Percentiles rank a stretch among this genome's conserved stretches.
Conservation (phyloP, 2,888 invertebrate species). For the Tiphia femorata region DNA sequence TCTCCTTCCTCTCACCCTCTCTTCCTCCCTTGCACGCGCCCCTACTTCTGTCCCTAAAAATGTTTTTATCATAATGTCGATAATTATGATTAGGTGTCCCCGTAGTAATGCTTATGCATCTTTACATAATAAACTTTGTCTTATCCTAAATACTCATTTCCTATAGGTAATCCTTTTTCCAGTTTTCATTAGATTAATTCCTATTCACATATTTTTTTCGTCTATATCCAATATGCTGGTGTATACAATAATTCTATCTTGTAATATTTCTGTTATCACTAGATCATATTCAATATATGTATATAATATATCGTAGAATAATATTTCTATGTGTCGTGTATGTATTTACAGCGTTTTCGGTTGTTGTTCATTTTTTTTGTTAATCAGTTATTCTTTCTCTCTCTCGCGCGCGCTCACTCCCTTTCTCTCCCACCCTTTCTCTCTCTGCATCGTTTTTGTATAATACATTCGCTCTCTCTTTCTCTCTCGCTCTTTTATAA, state of each 20-base stretch:
- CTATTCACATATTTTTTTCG: slow-evolving; percentile 61
- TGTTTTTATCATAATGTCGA: slow-evolving; percentile 44
- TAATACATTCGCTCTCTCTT: slow-evolving; percentile 18
- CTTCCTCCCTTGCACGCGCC: slow-evolving; percentile 33
- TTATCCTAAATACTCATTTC: slow-evolving; percentile 56
- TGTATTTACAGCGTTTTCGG: slow-evolving; percentile 61
- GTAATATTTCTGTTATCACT: slow-evolving; percentile 52
- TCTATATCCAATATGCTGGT: slow-evolving; percentile 63
- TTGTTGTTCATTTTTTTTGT: slow-evolving; percentile 40
- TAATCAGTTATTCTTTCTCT: slow-evolving; percentile 26
- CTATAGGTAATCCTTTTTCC: slow-evolving; percentile 53
- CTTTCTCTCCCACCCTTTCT: slow-evolving; percentile 9
- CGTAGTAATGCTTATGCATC: slow-evolving; percentile 60
- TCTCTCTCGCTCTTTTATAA: slow-evolving; percentile 23
- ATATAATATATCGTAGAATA: slow-evolving; percentile 56
- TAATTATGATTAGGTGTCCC: slow-evolving; percentile 55
- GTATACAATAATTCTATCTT: slow-evolving; percentile 64
- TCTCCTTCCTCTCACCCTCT: slow-evolving; percentile 48
- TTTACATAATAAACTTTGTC: slow-evolving; percentile 58
- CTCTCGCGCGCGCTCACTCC: slow-evolving; percentile 23
- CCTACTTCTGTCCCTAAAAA: slow-evolving; percentile 25
- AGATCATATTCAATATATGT: slow-evolving; percentile 54
- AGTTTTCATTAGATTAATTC: slow-evolving; percentile 60
- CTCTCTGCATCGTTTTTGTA: slow-evolving; percentile 12
- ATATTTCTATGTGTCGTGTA: slow-evolving; percentile 58